A percentile compares a stretch with the other conserved stretches of the same genome.
Conservation (phyloP, 2,797 vertebrate genomes). For the Falco peregrinus region DNA sequence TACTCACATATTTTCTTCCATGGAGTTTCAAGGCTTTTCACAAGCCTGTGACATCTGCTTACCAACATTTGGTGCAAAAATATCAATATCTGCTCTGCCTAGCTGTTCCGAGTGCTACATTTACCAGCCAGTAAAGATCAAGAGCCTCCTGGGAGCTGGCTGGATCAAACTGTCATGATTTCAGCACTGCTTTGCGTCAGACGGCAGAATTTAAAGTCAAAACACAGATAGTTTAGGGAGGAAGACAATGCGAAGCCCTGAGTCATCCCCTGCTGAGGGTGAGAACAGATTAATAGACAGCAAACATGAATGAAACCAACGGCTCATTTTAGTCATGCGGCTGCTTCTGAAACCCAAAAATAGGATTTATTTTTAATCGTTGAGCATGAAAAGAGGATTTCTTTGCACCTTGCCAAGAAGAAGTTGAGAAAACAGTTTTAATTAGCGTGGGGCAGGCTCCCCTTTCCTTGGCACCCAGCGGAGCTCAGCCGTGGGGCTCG, state of each 20-base stretch:
- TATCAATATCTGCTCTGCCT: constrained; percentile 28
- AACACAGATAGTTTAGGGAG: constrained; percentile 50
- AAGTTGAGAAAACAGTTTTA: constrained; percentile 10
- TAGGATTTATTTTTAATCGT: constrained; percentile 55
- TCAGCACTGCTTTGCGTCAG: constrained; percentile 73
- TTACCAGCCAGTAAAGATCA: constrained; percentile 52
- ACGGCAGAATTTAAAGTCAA: constrained; percentile 67
- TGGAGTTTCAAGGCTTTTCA: constrained; percentile 49
- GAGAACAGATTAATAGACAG: constrained; percentile 50
- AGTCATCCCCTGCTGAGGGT: constrained; percentile 67
- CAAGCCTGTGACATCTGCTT: constrained; percentile 47
- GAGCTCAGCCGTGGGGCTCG: background rate
- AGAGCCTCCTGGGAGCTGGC: constrained; percentile 56
- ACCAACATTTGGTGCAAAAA: constrained; percentile 61
- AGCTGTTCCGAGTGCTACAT: constrained; percentile 34
- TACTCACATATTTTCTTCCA: background rate
- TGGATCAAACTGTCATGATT: constrained; percentile 65
- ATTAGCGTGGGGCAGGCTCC: background rate
- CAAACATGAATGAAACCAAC: constrained; percentile 58
- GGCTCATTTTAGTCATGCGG: background rate
- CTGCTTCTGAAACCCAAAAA: constrained; percentile 54
- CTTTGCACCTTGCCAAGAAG: background rate
- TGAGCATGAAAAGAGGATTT: constrained; percentile 13
- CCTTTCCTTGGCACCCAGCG: background rate
- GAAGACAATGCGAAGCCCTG: constrained; percentile 68